A percentile compares a stretch with the other conserved stretches of the same genome.
These are phyloP conservation scores for Heliconius eleuchia DNA, from an alignment of 1,140 invertebrate species.

Conservation along the genomic window DNA sequence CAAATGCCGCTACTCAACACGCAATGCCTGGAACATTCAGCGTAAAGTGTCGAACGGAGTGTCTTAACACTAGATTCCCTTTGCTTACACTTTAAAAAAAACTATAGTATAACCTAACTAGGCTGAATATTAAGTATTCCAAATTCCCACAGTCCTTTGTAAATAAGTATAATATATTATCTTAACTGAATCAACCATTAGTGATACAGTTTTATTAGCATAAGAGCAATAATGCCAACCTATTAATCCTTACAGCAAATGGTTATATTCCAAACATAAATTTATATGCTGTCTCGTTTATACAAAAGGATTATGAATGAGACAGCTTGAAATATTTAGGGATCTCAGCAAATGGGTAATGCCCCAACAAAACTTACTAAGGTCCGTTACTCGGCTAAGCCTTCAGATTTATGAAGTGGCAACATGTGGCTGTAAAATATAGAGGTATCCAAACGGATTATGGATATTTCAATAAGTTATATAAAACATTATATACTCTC, in stretches of 20 bases:
- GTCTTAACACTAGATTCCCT: too few relatives aligned
- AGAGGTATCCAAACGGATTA: slow-evolving; percentile 37
- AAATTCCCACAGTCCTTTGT: background rate
- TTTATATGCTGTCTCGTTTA: slow-evolving; percentile 25
- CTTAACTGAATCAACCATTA: slow-evolving; percentile 19
- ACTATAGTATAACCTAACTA: background rate
- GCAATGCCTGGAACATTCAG: too few relatives aligned
- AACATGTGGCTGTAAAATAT: slow-evolving; percentile 43
- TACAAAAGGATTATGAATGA: slow-evolving; percentile 30
- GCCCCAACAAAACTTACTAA: slow-evolving; percentile 44
- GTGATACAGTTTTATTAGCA: slow-evolving; percentile 23
- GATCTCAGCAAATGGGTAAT: slow-evolving; percentile 37
- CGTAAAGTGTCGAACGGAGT: too few relatives aligned
- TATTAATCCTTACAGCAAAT: slow-evolving; percentile 34
- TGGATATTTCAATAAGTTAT: slow-evolving; percentile 36
- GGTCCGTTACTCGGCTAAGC: slow-evolving; percentile 39
- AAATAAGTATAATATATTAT: background rate
- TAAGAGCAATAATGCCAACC: slow-evolving; percentile 26
- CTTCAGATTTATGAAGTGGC: slow-evolving; percentile 42
- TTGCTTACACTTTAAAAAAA: background rate
- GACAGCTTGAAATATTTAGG: slow-evolving; percentile 34
- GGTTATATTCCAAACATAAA: slow-evolving; percentile 37
- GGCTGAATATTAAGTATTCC: background rate
- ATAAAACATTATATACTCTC: slow-evolving; percentile 17
- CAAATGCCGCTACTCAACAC: too few relatives aligned